phyloP scores from a whole-genome alignment of 2,888 invertebrate genomes.

The Tiphia femorata region DNA sequence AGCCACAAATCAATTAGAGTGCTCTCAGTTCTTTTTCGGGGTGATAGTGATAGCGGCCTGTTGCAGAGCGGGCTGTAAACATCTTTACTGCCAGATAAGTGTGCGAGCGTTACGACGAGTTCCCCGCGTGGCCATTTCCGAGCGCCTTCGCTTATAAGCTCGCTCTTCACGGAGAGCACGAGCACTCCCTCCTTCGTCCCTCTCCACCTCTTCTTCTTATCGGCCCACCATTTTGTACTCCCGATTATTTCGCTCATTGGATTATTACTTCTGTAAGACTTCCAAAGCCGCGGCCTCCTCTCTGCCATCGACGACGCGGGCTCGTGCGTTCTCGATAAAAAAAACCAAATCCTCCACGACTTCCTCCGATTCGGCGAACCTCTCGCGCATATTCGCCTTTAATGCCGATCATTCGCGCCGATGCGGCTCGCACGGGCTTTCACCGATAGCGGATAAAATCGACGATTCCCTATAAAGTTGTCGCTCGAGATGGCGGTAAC shows the following conservation, averaged over 20 bases:
- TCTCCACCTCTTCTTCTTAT: slow-evolving; percentile 40
- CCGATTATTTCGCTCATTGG: slow-evolving; percentile 57
- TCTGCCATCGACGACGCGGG: background rate
- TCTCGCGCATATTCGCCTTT: no score
- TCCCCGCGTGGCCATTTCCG: slow-evolving; percentile 20
- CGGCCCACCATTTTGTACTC: slow-evolving; percentile 60
- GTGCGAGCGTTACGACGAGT: slow-evolving; percentile 29
- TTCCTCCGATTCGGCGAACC: background rate
- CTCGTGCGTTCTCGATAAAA: slow-evolving; percentile 1
- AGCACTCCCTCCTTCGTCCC: slow-evolving; percentile 5
- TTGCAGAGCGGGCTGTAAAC: slow-evolving; percentile 61
- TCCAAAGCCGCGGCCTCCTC: background rate
- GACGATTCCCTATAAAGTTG: no score
- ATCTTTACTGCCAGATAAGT: slow-evolving; percentile 66
- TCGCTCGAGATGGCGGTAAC: no score
- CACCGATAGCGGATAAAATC: no score
- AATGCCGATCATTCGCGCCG: no score
- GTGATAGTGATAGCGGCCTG: slow-evolving; percentile 62
- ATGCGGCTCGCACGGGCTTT: no score
- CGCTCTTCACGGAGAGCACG: slow-evolving; percentile 1
- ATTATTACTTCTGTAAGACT: slow-evolving; percentile 34
- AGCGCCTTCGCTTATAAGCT: slow-evolving; percentile 3
- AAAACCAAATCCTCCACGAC: background rate
- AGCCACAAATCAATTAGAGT: slow-evolving; percentile 66
- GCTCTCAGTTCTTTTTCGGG: slow-evolving; percentile 49